Evolutionary conservation across 37 sponge, comb jelly and placozoan species (phyloP).

Genomic region (Theonella swinhoei): DNA sequence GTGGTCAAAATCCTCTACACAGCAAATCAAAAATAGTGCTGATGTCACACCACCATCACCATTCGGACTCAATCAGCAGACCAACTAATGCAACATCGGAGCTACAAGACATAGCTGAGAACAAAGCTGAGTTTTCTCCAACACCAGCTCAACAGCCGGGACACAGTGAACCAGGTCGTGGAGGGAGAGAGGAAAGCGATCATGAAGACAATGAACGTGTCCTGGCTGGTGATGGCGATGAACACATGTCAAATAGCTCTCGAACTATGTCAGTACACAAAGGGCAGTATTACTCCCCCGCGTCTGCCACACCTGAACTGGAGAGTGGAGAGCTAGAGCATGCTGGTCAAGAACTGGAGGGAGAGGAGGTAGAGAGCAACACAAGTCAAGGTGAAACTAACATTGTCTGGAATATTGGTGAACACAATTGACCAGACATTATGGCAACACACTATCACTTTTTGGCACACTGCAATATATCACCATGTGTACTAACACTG

Average conservation of each 20-base stretch:
- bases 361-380: neutral
- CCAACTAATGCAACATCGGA: too few species aligned
- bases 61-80: too few species aligned
- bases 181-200: neutral
- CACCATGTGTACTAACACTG: neutral
- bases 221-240: neutral
- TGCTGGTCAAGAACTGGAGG: neutral
- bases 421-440: neutral
- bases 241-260: too few species aligned
- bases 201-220: neutral
- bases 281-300: too few species aligned
- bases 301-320: too few species aligned
- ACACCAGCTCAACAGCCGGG: neutral
- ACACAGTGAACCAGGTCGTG: neutral
- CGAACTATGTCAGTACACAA: too few species aligned
- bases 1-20: neutral
- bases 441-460: neutral
- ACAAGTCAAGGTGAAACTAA: neutral
- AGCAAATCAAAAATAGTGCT: neutral
- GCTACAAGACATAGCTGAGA: too few species aligned
- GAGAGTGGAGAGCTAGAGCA: too few species aligned
- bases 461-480: neutral
- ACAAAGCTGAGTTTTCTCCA: neutral
- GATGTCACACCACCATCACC: neutral
- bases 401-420: neutral